Conservation (phyloP, 2,888 invertebrate genomes). For the Melolontha melolontha region DNA sequence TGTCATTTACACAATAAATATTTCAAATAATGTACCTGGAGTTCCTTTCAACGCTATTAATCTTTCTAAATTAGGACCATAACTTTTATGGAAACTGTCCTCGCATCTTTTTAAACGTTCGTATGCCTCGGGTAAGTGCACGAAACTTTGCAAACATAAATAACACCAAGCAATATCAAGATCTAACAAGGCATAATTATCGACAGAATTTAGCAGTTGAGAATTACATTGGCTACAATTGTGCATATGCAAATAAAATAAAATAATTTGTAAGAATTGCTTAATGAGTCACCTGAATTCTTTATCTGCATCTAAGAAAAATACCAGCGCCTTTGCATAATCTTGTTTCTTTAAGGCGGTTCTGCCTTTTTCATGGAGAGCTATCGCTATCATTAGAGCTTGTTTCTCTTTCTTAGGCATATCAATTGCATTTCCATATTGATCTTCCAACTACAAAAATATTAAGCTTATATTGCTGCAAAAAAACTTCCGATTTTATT, state of each 20-base stretch:
- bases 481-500: too few relatives aligned
- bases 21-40: constrained; percentile 64
- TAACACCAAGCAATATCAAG: constrained; percentile 93
- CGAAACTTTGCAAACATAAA: constrained; percentile 78
- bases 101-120: constrained; percentile 77
- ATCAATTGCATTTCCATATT: constrained; percentile 79
- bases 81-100: constrained; percentile 73
- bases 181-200: constrained; percentile 86
- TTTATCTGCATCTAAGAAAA: constrained; percentile 83
- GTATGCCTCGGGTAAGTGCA: constrained; percentile 80
- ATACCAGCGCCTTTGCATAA: constrained; percentile 77
- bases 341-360: constrained; percentile 75
- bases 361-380: constrained; percentile 84
- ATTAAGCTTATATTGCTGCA: constrained; percentile 1
- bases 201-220: constrained; percentile 76
- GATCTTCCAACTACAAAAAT: constrained; percentile 76
- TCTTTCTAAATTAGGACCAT: constrained; percentile 75
- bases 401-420: constrained; percentile 78
- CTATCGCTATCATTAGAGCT: constrained; percentile 80
- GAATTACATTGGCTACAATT: constrained; percentile 73
- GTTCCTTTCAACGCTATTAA: constrained; percentile 71
- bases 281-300: constrained; percentile 70
- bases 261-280: constrained; percentile 18
- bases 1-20: too few relatives aligned
- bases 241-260: constrained; percentile 16